Percentiles rank a stretch among this genome's conserved stretches.
Evolutionary conservation across 1,140 invertebrate species (phyloP).

Genomic region (Halictus rubicundus): DNA sequence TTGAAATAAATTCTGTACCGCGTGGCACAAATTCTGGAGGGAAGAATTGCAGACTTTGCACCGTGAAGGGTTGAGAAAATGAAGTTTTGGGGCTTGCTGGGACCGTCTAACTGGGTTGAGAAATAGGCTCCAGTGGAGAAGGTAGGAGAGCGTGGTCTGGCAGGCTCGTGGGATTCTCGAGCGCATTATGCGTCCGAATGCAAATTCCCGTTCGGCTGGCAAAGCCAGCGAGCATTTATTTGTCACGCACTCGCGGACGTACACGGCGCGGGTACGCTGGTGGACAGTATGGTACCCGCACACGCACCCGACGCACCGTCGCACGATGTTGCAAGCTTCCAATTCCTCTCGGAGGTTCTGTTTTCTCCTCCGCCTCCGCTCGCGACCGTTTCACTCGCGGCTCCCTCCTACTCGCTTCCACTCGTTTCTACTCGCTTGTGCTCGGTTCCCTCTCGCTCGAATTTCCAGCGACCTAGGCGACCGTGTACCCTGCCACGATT

Average conservation of each 20-base stretch:
- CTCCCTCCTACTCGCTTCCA: neutral
- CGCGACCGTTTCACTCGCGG: neutral
- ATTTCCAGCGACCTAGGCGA: slow-evolving; percentile 60
- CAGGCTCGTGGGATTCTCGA: slow-evolving; percentile 6
- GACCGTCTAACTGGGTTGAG: too few species aligned
- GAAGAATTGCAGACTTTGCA: too few species aligned
- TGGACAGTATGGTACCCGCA: slow-evolving; percentile 41
- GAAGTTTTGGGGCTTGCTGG: too few species aligned
- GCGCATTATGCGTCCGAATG: slow-evolving; percentile 64
- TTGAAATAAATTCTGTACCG: too few species aligned
- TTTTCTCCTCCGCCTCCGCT: neutral
- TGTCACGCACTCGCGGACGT: slow-evolving; percentile 62
- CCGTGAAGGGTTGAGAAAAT: too few species aligned
- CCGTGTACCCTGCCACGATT: slow-evolving; percentile 62
- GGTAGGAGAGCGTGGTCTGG: neutral
- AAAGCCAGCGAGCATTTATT: slow-evolving; percentile 62
- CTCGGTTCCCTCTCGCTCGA: slow-evolving; percentile 40
- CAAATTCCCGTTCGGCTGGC: slow-evolving; percentile 60
- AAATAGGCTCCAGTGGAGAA: too few species aligned
- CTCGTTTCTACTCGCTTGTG: neutral
- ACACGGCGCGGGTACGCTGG: slow-evolving; percentile 17
- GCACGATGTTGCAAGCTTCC: slow-evolving; percentile 38
- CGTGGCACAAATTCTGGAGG: too few species aligned
- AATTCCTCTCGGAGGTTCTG: slow-evolving; percentile 29
- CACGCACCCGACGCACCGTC: slow-evolving; percentile 9